These are phyloP conservation scores for Siniperca undulata DNA, from an alignment of 2,797 vertebrate species.

Conservation along the genomic window DNA sequence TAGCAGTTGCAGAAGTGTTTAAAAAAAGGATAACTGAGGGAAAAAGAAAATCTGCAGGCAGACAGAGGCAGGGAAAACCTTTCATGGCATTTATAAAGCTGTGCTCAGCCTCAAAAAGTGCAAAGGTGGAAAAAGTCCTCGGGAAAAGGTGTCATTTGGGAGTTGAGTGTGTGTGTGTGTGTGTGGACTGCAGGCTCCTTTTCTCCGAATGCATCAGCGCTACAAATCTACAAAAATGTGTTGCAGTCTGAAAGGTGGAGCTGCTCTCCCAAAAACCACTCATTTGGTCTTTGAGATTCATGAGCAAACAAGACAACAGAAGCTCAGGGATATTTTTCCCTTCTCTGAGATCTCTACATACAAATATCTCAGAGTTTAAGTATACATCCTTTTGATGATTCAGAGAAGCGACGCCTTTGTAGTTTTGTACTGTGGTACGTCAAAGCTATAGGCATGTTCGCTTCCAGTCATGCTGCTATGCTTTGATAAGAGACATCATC, in stretches of 20 bases:
- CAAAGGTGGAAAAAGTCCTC: conserved; percentile 53
- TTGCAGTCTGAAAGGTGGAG: conserved; percentile 15
- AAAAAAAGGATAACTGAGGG: conserved; percentile 10
- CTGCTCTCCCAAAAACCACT: conserved; percentile 16
- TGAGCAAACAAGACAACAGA: conserved; percentile 61
- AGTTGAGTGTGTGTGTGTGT: conserved; percentile 36
- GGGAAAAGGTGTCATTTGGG: conserved; percentile 44
- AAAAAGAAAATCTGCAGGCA: conserved; percentile 19
- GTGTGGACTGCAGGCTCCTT: conserved; percentile 19
- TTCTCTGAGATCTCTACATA: conserved; percentile 39
- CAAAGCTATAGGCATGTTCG: conserved; percentile 31
- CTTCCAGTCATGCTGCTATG: conserved; percentile 35
- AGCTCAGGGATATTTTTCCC: conserved; percentile 39
- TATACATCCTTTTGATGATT: conserved; percentile 50
- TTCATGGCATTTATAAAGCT: conserved; percentile 58
- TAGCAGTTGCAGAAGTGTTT: conserved; percentile 19
- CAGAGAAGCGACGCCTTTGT: conserved; percentile 41
- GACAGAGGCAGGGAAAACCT: conserved; percentile 23
- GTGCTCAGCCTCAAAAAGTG: conserved; percentile 48
- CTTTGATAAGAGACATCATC: conserved; percentile 43
- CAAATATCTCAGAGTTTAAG: conserved; percentile 47
- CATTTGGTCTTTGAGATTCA: conserved; percentile 61
- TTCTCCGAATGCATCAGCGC: conserved; percentile 7
- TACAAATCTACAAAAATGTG: conserved; percentile 30
- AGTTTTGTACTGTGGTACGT: conserved; percentile 14